Evolutionary conservation across 2,888 invertebrate genomes (phyloP).

Genomic region (Melanotus villosus): DNA sequence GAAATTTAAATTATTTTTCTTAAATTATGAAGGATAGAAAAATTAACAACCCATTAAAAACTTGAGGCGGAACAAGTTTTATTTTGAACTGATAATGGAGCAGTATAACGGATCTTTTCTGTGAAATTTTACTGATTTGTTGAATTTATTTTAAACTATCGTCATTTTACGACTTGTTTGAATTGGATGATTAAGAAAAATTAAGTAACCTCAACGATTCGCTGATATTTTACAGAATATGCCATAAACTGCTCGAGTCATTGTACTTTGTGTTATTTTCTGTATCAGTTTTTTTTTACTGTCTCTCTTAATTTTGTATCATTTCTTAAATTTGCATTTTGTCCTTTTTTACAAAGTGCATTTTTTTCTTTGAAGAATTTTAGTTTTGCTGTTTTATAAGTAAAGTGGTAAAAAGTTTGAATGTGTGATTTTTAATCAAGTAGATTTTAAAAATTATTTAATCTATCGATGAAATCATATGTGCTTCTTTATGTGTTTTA

Average conservation of each 20-base stretch:
- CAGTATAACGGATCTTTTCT: too few species aligned
- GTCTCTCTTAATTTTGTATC: background rate
- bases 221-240: too few species aligned
- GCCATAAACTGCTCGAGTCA: slow-evolving; percentile 11
- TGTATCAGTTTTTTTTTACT: background rate
- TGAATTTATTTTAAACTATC: too few species aligned
- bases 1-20: slow-evolving; percentile 6
- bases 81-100: slow-evolving; percentile 8
- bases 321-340: slow-evolving; percentile 10
- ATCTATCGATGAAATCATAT: too few species aligned
- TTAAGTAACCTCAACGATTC: too few species aligned
- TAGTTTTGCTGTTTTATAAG: background rate
- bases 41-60: background rate
- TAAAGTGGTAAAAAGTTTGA: background rate
- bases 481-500: background rate
- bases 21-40: background rate
- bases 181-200: too few species aligned
- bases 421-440: background rate
- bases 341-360: slow-evolving; percentile 9
- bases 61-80: slow-evolving; percentile 7
- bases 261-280: slow-evolving; percentile 13
- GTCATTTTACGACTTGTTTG: too few species aligned
- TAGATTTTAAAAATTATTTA: background rate
- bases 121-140: too few species aligned
- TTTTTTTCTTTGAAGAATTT: background rate